Base-by-base conservation (phyloP, 2,888 invertebrate genomes). In the Zaprionus lineosus region DNA sequence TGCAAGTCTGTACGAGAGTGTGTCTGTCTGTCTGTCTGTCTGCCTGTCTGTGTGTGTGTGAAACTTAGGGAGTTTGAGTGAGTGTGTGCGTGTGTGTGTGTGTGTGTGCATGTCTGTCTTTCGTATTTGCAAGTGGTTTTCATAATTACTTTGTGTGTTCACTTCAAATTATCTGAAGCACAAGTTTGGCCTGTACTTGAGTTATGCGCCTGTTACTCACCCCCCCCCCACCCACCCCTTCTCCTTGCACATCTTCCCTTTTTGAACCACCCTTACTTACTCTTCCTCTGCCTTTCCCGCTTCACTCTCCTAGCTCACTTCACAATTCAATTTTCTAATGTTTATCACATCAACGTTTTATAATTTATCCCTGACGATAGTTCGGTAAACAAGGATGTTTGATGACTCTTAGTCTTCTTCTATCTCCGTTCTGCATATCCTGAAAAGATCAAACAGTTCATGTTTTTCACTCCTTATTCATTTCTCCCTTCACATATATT, bases 91-190 rank as follows among this genome's bases (percentile, higher is more conserved):
- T 26, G 33, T 53, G 14, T 33, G 37, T 12, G 29, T 15, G 46
- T 31, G 41, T 21, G 37, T 37, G 55, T 46, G 58, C 33, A 14
- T 41, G 31, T 26, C 44, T 58, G 69, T 74, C 52, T 58, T 44
- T 75, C 51, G 51, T 58, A 79, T 73, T 76, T 73, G 77, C 77
- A 84, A 76, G 85, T 84, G 85, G 77, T 69, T 77, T 77, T 69
- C 82, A 84, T 84, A 77, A 77, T 77, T 84, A 84, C 84, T 73
- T 84, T 81, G 78, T 73, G 76, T 76, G 84, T 53, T 68, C 65
- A 68, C 79, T 78, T 68, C 58, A 75, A 70, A 65, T 61, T 70
- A 60, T 59, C 51, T 74, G 58, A 61, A 52, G 56, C 69, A 62
- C 56, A 63, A 74, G 59, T 66, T 71, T 44, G 31, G 21, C 24